These are phyloP conservation scores for Blastomussa wellsi DNA, from an alignment of 92 coral and sea anemone genomes.

Conservation along the genomic window DNA sequence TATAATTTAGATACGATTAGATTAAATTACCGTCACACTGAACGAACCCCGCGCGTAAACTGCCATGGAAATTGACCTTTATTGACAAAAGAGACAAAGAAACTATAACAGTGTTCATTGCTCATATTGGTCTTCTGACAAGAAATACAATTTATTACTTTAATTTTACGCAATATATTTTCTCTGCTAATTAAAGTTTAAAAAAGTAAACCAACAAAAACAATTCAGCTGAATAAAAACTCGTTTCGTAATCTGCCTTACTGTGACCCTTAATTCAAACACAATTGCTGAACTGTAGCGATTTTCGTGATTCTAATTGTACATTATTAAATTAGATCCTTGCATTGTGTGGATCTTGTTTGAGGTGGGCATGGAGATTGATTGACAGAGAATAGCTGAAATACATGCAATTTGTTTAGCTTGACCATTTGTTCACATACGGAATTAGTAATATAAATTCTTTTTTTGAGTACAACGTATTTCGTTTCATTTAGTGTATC, in stretches of 20 bases:
- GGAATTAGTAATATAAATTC: neutral
- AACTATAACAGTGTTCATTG: neutral
- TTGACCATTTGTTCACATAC: neutral
- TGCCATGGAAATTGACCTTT: neutral
- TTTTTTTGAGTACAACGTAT: no score
- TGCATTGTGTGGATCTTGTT: neutral
- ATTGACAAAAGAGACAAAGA: constrained; percentile 1
- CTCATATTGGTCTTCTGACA: constrained; percentile 1
- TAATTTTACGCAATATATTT: neutral
- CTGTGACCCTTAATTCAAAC: neutral
- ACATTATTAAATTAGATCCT: neutral
- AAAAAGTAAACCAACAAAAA: neutral
- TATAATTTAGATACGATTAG: neutral
- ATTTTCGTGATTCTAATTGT: neutral
- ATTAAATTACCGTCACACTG: neutral
- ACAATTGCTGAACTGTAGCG: neutral
- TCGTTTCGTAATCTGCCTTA: neutral
- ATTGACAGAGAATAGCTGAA: neutral
- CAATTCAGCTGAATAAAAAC: neutral
- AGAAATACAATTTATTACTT: neutral
- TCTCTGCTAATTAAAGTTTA: neutral
- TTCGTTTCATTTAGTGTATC: no score
- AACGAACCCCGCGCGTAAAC: neutral
- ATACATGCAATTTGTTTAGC: neutral
- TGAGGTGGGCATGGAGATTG: neutral